phyloP scores from a whole-genome alignment of 1,140 invertebrate genomes.

The Apis laboriosa region DNA sequence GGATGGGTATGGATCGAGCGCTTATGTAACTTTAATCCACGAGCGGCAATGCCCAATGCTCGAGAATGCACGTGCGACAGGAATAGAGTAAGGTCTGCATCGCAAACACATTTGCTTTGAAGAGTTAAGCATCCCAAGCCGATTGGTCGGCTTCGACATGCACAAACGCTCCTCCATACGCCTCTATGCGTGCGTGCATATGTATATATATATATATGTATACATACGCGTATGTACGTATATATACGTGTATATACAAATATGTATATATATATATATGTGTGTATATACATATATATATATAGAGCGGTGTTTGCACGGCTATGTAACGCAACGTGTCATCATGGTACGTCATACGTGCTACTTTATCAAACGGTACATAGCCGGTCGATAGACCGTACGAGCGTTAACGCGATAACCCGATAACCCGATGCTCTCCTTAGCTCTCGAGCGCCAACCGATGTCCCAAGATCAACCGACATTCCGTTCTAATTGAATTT shows the following conservation, averaged over 20 bases:
- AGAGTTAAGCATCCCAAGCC: slow-evolving; percentile 18
- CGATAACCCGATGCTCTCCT: slow-evolving; percentile 58
- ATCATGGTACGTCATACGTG: slow-evolving; percentile 51
- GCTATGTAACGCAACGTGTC: slow-evolving; percentile 53
- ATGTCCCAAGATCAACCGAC: slow-evolving; percentile 55
- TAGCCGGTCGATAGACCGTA: slow-evolving; percentile 60
- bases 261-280: not conserved
- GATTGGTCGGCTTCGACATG: slow-evolving; percentile 26
- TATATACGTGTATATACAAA: no score
- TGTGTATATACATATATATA: not conserved
- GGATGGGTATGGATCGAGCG: slow-evolving; percentile 17
- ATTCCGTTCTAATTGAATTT: slow-evolving; percentile 64
- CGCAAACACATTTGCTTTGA: slow-evolving; percentile 57
- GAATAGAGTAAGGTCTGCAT: slow-evolving; percentile 56
- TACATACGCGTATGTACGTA: not conserved
- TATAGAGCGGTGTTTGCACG: not conserved
- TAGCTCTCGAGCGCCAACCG: slow-evolving; percentile 29
- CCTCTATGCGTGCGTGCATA: not conserved
- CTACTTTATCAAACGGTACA: slow-evolving; percentile 57
- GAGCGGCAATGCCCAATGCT: slow-evolving; percentile 26
- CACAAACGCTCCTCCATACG: slow-evolving; percentile 31
- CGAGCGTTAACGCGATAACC: slow-evolving; percentile 66
- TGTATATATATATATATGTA: not conserved
- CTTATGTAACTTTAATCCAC: slow-evolving; percentile 33
- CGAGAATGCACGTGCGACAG: slow-evolving; percentile 42